phyloP scores from a whole-genome alignment of 2,888 invertebrate species.

The Germaria angustata region DNA sequence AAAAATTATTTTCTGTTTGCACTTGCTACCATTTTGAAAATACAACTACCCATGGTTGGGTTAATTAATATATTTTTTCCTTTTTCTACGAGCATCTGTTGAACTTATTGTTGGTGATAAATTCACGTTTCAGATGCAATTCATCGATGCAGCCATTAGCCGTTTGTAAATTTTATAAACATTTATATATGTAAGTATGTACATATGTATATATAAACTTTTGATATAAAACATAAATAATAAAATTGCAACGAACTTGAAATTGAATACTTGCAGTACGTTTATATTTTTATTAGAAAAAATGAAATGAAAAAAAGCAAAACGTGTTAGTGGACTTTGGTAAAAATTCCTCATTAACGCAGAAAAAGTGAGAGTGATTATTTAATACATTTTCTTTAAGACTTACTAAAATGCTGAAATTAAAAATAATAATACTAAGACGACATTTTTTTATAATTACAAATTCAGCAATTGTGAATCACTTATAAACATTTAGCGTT shows the following conservation, averaged over 20 bases:
- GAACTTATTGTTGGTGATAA: background rate
- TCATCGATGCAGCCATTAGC: slow-evolving; percentile 10
- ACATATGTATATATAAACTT: background rate
- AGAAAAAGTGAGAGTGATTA: slow-evolving; percentile 50
- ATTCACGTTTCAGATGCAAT: slow-evolving; percentile 11
- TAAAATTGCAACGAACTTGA: slow-evolving; percentile 44
- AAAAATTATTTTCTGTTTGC: no score
- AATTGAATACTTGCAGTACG: slow-evolving; percentile 14
- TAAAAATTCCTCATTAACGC: slow-evolving; percentile 2
- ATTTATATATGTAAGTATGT: background rate
- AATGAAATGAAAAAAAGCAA: background rate
- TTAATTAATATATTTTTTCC: background rate
- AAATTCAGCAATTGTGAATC: slow-evolving; percentile 7
- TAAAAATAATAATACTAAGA: background rate
- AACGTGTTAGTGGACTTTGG: slow-evolving; percentile 38
- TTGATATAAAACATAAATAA: background rate
- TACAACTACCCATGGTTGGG: background rate
- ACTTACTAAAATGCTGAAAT: background rate
- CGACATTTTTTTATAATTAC: background rate
- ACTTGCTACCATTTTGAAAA: background rate
- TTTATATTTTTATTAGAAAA: background rate
- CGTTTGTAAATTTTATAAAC: background rate
- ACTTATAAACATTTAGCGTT: slow-evolving; percentile 1
- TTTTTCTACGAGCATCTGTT: background rate
- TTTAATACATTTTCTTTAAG: slow-evolving; percentile 23